Percentiles rank a stretch among this genome's conserved stretches.
phyloP scores from a whole-genome alignment of 2,113 vertebrate species.

The Anas platyrhynchos region DNA sequence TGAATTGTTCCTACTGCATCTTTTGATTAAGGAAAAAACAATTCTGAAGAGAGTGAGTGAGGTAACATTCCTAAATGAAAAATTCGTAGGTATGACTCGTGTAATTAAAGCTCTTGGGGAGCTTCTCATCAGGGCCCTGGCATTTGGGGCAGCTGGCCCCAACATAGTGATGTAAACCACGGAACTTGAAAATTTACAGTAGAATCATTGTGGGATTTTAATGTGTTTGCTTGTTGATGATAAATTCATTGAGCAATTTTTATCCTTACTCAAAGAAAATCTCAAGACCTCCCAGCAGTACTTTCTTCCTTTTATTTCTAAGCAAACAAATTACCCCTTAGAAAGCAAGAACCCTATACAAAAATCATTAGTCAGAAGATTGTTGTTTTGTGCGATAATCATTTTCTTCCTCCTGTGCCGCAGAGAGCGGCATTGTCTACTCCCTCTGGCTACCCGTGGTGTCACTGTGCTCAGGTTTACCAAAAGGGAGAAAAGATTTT shows the following conservation, averaged over 20 bases:
- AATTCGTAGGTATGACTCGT: not conserved
- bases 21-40: not conserved
- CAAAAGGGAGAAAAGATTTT: not conserved
- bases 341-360: not conserved
- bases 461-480: not conserved
- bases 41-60: not conserved
- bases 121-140: not conserved
- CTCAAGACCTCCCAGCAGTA: not conserved
- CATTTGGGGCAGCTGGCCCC: not conserved
- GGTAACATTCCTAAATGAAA: not conserved
- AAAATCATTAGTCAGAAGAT: not conserved
- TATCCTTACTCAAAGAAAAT: not conserved
- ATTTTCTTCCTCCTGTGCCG: not conserved
- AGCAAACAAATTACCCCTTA: not conserved
- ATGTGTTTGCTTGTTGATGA: not conserved
- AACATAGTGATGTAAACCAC: rapidly evolving
- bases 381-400: not conserved
- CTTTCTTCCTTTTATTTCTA: not conserved
- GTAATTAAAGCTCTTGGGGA: not conserved
- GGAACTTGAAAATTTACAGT: not conserved
- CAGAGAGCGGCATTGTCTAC: rapidly evolving
- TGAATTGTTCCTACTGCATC: not conserved
- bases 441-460: not conserved
- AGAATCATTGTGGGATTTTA: not conserved
- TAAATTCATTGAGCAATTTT: not conserved